Conservation (phyloP, 2,888 invertebrate genomes). For the Aspidiotus rigidus region DNA sequence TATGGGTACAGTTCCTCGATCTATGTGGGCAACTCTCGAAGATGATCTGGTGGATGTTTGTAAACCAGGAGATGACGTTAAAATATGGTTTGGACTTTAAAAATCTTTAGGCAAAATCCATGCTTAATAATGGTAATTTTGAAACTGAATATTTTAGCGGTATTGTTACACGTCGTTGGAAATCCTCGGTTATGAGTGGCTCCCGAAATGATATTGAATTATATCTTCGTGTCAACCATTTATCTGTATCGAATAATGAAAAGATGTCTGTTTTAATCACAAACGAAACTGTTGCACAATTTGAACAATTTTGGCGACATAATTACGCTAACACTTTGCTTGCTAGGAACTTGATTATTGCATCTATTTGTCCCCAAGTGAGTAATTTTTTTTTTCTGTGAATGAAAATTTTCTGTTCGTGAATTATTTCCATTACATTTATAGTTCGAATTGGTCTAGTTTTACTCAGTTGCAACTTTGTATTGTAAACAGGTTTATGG, state of each 20-base stretch:
- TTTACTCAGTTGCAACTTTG: not conserved
- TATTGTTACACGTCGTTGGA: conserved; percentile 64
- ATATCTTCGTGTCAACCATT: conserved; percentile 60
- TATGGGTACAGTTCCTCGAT: conserved; percentile 62
- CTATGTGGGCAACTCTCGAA: conserved; percentile 67
- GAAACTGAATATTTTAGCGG: conserved; percentile 51
- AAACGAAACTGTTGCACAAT: conserved; percentile 59
- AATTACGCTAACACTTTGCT: conserved; percentile 55
- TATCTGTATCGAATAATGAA: conserved; percentile 55
- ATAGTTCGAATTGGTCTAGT: not conserved
- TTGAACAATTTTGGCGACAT: conserved; percentile 61
- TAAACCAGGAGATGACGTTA: conserved; percentile 81
- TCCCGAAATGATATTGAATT: conserved; percentile 60
- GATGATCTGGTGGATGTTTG: conserved; percentile 79
- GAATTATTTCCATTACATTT: conserved; percentile 7
- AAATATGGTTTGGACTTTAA: conserved; percentile 57
- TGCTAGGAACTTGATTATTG: conserved; percentile 67
- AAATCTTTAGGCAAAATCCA: not conserved
- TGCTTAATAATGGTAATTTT: not conserved
- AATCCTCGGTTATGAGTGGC: conserved; percentile 48
- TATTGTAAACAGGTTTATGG: conserved; percentile 61
- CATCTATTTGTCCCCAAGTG: conserved; percentile 76
- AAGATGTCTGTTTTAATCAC: conserved; percentile 47
- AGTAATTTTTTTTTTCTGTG: conserved; percentile 16
- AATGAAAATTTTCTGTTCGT: too few relatives aligned